Evolutionary conservation across 2,888 invertebrate species (phyloP).

Genomic region (Uloborus plumipes): DNA sequence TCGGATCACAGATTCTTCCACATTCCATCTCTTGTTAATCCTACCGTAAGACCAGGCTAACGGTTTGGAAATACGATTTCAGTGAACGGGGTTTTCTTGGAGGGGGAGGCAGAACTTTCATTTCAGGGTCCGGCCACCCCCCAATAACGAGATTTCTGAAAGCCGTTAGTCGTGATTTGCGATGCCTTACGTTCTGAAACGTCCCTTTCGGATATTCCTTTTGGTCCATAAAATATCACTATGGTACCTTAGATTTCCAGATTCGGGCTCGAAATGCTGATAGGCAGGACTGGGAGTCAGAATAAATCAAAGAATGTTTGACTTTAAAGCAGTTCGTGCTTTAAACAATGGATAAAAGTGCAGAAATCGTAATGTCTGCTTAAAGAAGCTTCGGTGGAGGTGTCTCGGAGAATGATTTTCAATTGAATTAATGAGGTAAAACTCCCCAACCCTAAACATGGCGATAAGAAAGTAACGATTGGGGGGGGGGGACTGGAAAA

Average conservation of each 20-base stretch:
- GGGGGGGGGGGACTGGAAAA: slow-evolving; percentile 14
- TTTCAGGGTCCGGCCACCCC: slow-evolving; percentile 4
- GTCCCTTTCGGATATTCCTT: slow-evolving; percentile 42
- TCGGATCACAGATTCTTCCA: slow-evolving; percentile 49
- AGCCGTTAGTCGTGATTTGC: slow-evolving; percentile 54
- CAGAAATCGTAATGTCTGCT: slow-evolving; percentile 54
- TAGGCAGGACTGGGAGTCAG: slow-evolving; percentile 27
- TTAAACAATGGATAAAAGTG: slow-evolving; percentile 28
- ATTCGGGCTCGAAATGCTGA: slow-evolving; percentile 48
- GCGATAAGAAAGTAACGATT: slow-evolving; percentile 48
- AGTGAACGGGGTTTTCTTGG: neutral
- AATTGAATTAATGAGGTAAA: slow-evolving; percentile 45
- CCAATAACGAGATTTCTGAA: slow-evolving; percentile 42
- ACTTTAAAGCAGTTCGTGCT: slow-evolving; percentile 29
- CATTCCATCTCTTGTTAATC: slow-evolving; percentile 56
- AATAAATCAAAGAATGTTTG: slow-evolving; percentile 55
- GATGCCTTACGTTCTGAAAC: slow-evolving; percentile 36
- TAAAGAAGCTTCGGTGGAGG: slow-evolving; percentile 31
- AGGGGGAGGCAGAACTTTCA: slow-evolving; percentile 1
- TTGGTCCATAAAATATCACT: slow-evolving; percentile 59
- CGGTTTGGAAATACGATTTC: slow-evolving; percentile 58
- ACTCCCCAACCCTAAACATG: slow-evolving; percentile 9
- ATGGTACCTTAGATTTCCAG: slow-evolving; percentile 37
- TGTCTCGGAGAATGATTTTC: slow-evolving; percentile 32
- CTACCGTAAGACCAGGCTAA: slow-evolving; percentile 55